phyloP scores from a whole-genome alignment of 2,113 vertebrate species.

The Ceyx cyanopectus region DNA sequence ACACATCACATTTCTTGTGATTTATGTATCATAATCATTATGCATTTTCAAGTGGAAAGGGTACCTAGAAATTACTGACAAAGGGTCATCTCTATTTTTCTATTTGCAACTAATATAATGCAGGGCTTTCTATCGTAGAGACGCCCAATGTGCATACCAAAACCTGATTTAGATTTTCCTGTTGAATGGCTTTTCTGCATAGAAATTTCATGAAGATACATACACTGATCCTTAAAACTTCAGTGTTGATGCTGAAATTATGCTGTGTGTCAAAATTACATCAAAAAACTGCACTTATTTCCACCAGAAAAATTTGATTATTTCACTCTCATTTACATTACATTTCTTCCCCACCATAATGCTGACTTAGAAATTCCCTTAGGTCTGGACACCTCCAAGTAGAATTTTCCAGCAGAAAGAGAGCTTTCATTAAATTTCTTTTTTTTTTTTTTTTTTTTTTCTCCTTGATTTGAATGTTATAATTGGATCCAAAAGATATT shows the following conservation, averaged over 20 bases:
- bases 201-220: conserved; percentile 47
- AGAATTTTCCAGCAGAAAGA: conserved; percentile 27
- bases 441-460: background rate
- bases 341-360: conserved; percentile 11
- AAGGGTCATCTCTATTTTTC: conserved; percentile 25
- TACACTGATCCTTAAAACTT: conserved; percentile 45
- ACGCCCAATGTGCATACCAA: background rate
- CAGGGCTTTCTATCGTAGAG: background rate
- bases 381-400: conserved; percentile 61
- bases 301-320: conserved; percentile 76
- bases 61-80: conserved; percentile 13
- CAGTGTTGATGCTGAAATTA: conserved; percentile 65
- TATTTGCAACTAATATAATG: background rate
- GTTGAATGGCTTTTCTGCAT: background rate
- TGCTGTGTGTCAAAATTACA: conserved; percentile 71
- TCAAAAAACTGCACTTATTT: conserved; percentile 75
- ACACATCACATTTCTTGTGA: background rate
- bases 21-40: background rate
- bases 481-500: conserved; percentile 75
- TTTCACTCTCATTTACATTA: conserved; percentile 75
- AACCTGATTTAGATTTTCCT: conserved; percentile 39
- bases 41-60: conserved; percentile 33
- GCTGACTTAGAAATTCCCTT: conserved; percentile 75
- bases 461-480: conserved; percentile 76
- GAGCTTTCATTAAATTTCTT: conserved; percentile 70